Evolutionary conservation across 2,888 invertebrate genomes (phyloP), one percentile per base, ranked within the genome.

Genomic region (Epinotia nisella): DNA sequence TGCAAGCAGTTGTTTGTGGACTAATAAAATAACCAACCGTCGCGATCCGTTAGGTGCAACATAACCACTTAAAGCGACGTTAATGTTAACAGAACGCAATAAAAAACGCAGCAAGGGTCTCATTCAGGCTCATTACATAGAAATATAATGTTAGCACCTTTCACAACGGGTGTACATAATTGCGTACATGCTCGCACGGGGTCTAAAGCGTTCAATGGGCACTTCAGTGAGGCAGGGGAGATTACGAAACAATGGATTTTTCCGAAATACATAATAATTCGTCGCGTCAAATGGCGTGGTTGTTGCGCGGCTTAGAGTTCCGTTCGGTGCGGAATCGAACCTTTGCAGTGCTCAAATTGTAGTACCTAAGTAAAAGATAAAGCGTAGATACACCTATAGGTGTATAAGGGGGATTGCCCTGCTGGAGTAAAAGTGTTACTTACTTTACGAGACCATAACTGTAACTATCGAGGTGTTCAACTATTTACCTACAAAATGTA

Each of bases 261-360:
- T 91, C 89, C 92, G 88, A 93, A 93, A 93, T 92, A 92, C 92
- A 92, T 92, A 92, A 93, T 92, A 93, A 92, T 90, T 88, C 88
- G 86, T 85, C 84, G 86, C 90, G 91, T 90, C 91, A 91, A 92
- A 93, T 90, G 90, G 87, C 87, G 86, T 84, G 87, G 88, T 87
- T 86, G 85, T 86, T 86, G 78, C 83, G 78, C 74, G 78, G 78
- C 84, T 91, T 90, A 90, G 92, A 84, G 91, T 78, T 89, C 90
- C 84, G 82, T 49, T 35, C 69, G 74, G 65, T 49, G 69, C 49
- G 29, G 17, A 19, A 65, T 35, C 21, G 55, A 70, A 70, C 67
- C 62, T 17, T 55, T 19, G 9, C 11, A 11, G 7, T n/a, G 15
- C 4, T 10, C n/a, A 49, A 49, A 15, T 15, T 21, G 56, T 13